These are phyloP conservation scores for Myotis planiceps DNA, from an alignment of 2,797 vertebrate species.

Conservation along the genomic window DNA sequence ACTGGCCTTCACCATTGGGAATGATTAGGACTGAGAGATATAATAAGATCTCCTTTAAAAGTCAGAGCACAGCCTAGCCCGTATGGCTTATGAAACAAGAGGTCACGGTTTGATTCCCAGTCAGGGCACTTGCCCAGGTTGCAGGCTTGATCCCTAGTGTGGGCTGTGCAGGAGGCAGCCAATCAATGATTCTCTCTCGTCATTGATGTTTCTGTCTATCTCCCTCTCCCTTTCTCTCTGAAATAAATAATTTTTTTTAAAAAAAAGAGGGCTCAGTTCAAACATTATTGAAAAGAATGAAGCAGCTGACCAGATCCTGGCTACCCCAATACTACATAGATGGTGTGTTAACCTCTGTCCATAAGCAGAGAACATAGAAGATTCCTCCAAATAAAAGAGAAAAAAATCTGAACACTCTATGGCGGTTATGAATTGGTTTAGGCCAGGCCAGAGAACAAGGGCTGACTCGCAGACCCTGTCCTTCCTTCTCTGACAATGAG, in stretches of 20 bases:
- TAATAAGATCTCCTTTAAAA: neutral
- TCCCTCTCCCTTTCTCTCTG: too few relatives aligned
- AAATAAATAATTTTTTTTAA: too few relatives aligned
- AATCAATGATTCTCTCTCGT: too few relatives aligned
- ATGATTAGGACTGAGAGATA: neutral
- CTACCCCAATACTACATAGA: neutral
- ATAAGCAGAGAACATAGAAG: neutral
- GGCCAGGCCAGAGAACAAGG: neutral
- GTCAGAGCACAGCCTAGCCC: too few relatives aligned
- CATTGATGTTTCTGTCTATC: too few relatives aligned
- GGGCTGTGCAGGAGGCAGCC: too few relatives aligned
- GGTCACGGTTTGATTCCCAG: too few relatives aligned
- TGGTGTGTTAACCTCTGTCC: neutral
- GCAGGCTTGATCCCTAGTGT: too few relatives aligned
- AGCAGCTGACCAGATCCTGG: neutral
- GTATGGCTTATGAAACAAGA: too few relatives aligned
- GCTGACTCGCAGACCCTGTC: neutral
- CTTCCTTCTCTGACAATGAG: neutral
- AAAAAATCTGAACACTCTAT: neutral
- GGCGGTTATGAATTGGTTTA: neutral
- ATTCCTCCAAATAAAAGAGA: neutral
- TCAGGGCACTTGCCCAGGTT: too few relatives aligned
- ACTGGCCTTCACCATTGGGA: neutral
- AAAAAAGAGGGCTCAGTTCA: too few relatives aligned
- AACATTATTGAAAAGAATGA: neutral